Conservation (phyloP, 2,888 invertebrate species). For the Hyles lineata region DNA sequence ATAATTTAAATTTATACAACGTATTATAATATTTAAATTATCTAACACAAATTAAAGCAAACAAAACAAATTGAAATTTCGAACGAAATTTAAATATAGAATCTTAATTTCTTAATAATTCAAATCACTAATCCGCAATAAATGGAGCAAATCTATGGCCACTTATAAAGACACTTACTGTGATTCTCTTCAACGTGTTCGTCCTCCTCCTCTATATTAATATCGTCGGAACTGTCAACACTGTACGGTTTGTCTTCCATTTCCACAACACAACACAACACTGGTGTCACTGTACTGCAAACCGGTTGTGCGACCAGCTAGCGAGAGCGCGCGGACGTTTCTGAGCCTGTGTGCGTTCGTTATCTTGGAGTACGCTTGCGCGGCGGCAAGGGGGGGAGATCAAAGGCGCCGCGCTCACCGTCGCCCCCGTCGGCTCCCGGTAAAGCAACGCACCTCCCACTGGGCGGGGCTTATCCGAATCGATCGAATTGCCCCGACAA, state of each 20-base stretch:
- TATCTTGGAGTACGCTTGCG: slow-evolving; percentile 73
- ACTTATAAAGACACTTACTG: slow-evolving; percentile 58
- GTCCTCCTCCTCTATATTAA: slow-evolving; percentile 80
- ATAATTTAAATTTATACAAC: background rate
- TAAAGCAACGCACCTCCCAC: slow-evolving; percentile 79
- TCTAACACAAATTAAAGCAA: background rate
- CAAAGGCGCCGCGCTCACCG: slow-evolving; percentile 77
- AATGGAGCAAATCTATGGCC: background rate
- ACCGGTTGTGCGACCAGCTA: slow-evolving; percentile 83
- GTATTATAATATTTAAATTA: background rate
- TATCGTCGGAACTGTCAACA: slow-evolving; percentile 82
- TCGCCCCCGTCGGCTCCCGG: slow-evolving; percentile 81
- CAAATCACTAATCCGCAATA: slow-evolving; percentile 11
- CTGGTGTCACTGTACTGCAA: slow-evolving; percentile 72
- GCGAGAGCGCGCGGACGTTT: slow-evolving; percentile 80
- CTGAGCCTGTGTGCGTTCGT: slow-evolving; percentile 81
- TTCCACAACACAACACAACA: slow-evolving; percentile 72
- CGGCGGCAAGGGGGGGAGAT: slow-evolving; percentile 65
- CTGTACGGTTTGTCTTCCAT: slow-evolving; percentile 83
- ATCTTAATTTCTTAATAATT: too few species aligned
- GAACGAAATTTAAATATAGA: slow-evolving; percentile 28
- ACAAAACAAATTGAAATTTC: background rate
- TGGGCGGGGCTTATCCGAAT: slow-evolving; percentile 80
- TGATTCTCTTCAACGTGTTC: slow-evolving; percentile 76
- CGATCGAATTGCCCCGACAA: slow-evolving; percentile 73